phyloP scores from a whole-genome alignment of 2,113 vertebrate species.

The Rostratula benghalensis region DNA sequence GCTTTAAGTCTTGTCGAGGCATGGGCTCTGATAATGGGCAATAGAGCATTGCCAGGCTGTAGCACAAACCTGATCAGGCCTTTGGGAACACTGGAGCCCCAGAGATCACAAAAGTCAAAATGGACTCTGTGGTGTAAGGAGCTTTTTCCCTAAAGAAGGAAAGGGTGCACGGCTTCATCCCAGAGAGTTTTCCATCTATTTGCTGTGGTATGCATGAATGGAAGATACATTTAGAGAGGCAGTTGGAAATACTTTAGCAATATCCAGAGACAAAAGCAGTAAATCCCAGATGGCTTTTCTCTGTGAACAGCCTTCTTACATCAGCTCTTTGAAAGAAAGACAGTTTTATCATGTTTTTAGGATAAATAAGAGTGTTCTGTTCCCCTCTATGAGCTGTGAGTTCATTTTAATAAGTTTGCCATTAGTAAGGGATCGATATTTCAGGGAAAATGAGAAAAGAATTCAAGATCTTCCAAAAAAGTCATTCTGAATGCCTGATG shows the following conservation, averaged over 20 bases:
- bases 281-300: background rate
- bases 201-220: fast-evolving
- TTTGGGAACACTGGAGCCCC: background rate
- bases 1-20: background rate
- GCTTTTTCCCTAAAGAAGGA: background rate
- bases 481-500: background rate
- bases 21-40: background rate
- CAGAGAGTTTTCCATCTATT: background rate
- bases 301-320: background rate
- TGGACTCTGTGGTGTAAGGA: background rate
- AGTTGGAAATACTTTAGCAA: fast-evolving
- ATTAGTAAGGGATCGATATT: background rate
- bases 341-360: background rate
- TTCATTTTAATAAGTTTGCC: background rate
- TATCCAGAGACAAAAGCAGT: background rate
- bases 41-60: fast-evolving
- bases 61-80: background rate
- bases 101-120: background rate
- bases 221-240: background rate
- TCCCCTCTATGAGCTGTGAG: background rate
- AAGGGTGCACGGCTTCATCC: background rate
- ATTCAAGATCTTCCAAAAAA: background rate
- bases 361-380: background rate
- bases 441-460: background rate
- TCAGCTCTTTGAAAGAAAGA: background rate